phyloP scores from a whole-genome alignment of 2,797 vertebrate genomes.

The Labroides dimidiatus region DNA sequence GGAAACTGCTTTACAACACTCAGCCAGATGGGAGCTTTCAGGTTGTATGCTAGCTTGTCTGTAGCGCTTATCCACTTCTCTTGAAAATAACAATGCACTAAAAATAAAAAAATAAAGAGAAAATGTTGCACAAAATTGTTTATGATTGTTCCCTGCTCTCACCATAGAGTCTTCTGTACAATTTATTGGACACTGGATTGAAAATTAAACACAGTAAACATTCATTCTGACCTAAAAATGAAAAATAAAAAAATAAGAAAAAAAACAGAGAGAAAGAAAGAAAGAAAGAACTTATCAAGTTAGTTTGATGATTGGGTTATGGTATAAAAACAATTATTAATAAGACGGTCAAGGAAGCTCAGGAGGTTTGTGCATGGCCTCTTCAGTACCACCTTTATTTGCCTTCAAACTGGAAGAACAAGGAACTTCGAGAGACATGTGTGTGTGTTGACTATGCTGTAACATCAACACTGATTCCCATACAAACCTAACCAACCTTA shows the following conservation, averaged over 20 bases:
- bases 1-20: conserved; percentile 43
- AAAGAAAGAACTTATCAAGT: no score
- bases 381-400: conserved; percentile 15
- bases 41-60: conserved; percentile 11
- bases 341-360: not conserved
- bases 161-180: not conserved
- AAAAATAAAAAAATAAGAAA: no score
- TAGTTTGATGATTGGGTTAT: no score
- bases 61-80: not conserved
- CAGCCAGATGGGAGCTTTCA: conserved; percentile 7
- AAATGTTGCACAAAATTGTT: not conserved
- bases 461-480: conserved; percentile 29
- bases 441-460: conserved; percentile 31
- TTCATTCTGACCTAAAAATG: not conserved
- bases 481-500: conserved; percentile 9
- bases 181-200: no score
- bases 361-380: not conserved
- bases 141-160: no score
- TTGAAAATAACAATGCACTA: not conserved
- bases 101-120: not conserved
- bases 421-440: conserved; percentile 25
- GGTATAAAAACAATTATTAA: no score
- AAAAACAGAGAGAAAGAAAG: no score
- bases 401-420: conserved; percentile 28
- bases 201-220: not conserved